phyloP scores from a whole-genome alignment of 2,113 vertebrate species.

The Megaceryle maxima region DNA sequence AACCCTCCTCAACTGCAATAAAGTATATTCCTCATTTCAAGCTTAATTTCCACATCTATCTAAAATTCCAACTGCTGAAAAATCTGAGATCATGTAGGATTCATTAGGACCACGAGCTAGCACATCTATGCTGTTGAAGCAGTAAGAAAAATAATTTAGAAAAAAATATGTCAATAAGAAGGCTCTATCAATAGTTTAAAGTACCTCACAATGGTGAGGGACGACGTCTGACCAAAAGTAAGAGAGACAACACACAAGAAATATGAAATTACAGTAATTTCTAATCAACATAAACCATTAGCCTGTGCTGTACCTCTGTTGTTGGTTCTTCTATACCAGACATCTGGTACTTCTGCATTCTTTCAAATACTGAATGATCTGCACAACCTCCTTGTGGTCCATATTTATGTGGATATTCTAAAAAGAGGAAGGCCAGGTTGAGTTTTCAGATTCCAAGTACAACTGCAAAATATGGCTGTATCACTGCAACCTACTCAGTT shows the following conservation, averaged over 20 bases:
- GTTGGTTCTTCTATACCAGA: slow-evolving; percentile 77
- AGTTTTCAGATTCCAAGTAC: not conserved
- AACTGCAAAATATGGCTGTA: not conserved
- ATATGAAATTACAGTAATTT: not conserved
- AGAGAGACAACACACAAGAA: not conserved
- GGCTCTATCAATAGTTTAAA: not conserved
- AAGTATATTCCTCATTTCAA: not conserved
- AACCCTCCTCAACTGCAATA: not conserved
- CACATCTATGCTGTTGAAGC: not conserved
- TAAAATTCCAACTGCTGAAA: not conserved
- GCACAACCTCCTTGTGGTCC: slow-evolving; percentile 95
- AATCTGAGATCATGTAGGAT: not conserved
- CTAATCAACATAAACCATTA: not conserved
- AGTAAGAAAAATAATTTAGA: not conserved
- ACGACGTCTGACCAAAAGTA: not conserved
- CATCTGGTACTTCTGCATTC: slow-evolving; percentile 92
- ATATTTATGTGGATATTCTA: slow-evolving; percentile 97
- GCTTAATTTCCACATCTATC: not conserved
- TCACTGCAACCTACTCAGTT: not conserved
- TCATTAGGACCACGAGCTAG: not conserved
- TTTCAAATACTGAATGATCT: slow-evolving; percentile 93
- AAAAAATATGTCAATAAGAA: not conserved
- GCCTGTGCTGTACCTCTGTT: slow-evolving; percentile 65
- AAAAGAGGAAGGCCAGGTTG: slow-evolving; percentile 45
- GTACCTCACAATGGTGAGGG: not conserved